phyloP scores from a whole-genome alignment of 2,797 vertebrate species.

The Lacerta agilis region DNA sequence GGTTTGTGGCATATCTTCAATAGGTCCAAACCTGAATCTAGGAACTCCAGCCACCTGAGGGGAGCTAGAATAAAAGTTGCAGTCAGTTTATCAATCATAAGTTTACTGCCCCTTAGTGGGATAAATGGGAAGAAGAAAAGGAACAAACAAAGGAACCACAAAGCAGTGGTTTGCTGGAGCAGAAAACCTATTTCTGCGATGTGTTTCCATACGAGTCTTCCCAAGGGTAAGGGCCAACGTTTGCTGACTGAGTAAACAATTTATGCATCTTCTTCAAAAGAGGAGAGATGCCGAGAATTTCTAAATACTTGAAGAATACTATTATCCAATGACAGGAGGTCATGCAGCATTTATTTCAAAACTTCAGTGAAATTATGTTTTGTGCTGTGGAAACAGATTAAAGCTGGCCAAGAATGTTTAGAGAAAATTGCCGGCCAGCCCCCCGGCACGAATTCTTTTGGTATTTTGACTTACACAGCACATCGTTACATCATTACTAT shows the following conservation, averaged over 20 bases:
- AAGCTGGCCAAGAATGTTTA: not conserved
- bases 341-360: not conserved
- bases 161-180: not conserved
- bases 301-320: not conserved
- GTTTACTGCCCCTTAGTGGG: not conserved
- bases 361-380: not conserved
- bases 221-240: not conserved
- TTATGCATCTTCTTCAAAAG: no score
- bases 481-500: no score
- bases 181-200: not conserved
- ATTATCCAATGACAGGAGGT: not conserved
- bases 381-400: not conserved
- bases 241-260: not conserved
- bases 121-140: not conserved
- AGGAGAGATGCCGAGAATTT: no score
- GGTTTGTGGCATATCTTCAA: slow-evolving; percentile 91
- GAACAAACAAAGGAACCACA: not conserved
- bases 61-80: slow-evolving; percentile 79
- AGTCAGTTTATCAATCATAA: not conserved
- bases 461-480: no score
- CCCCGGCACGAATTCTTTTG: not conserved
- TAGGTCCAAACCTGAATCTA: slow-evolving; percentile 89
- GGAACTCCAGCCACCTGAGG: slow-evolving; percentile 93
- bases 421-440: not conserved
- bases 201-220: not conserved